Base-by-base conservation (phyloP, 2,797 vertebrate genomes). In the Manis crassicaudata region DNA sequence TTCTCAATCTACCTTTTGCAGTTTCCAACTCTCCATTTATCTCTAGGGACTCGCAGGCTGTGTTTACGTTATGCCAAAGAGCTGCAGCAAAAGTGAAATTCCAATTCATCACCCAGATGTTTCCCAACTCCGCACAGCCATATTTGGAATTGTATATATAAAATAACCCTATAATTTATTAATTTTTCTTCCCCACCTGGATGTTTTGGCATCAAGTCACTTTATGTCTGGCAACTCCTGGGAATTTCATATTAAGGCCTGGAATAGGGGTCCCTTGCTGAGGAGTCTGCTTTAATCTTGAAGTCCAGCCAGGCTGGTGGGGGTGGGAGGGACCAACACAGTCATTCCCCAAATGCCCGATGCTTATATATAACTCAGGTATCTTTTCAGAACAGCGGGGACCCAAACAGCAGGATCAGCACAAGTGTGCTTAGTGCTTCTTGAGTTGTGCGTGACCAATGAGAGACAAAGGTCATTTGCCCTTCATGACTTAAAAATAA, bases 1-100 rank as follows among this genome's bases (percentile, higher is more conserved):
- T 95, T 97, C 88, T 96, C 92, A 92, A 92, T 96, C 97, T 97
- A 97, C 97, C 96, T 97, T 97, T 97, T 96, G 84, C 88, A 98
- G 98, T 98, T 97, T 98, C 98, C 98, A 98, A 97, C 97, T 98
- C 95, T 96, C 96, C 97, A 97, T 98, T 98, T 98, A 96, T 97
- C 95, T 94, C 95, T 90, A 95, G 97, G 98, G 97, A 98, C 98
- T 97, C 84, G 97, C 98, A 98, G 97, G 56, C 96, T 96, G 95
- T 97, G 96, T 97, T 97, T 97, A 97, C 68, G 37, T 97, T 97
- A 95, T 96, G 96, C 97, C 97, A 97, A 90, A 96, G 97, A 95
- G 96, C 95, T 90, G 93, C 54, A 97, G 97, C 96, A 94, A 94
- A 96, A 96, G 94, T 72, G 72, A 97, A 94, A 97, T 97, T 98